Percentiles rank a stretch among this genome's conserved stretches.
Evolutionary conservation across 2,797 vertebrate species (phyloP).

Genomic region (Forpus xanthops): DNA sequence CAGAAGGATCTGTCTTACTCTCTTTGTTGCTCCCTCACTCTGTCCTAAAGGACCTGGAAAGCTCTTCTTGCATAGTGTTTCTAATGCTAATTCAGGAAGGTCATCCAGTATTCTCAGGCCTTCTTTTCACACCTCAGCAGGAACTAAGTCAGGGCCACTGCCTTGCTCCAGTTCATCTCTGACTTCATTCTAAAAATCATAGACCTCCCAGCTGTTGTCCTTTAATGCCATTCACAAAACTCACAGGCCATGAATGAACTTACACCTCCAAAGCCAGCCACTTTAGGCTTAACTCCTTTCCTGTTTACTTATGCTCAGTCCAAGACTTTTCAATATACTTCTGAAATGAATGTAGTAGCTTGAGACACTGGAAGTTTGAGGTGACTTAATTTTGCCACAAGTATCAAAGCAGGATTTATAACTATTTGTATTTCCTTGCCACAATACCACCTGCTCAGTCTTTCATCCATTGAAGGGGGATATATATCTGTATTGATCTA

Average conservation of each 20-base stretch:
- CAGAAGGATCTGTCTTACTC: background rate
- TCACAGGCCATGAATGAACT: background rate
- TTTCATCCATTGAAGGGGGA: background rate
- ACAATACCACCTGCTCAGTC: background rate
- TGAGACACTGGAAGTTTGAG: background rate
- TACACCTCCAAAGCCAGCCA: background rate
- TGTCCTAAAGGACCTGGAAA: background rate
- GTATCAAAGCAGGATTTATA: background rate
- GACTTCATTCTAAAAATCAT: background rate
- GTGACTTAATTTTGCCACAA: background rate
- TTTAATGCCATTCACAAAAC: constrained; percentile 15
- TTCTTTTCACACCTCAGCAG: background rate
- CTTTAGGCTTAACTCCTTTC: background rate
- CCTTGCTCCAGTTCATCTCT: constrained; percentile 21
- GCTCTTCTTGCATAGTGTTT: background rate
- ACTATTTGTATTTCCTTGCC: background rate
- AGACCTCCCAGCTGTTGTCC: background rate
- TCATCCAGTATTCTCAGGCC: background rate
- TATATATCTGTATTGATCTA: fast-evolving
- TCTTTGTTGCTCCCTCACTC: background rate
- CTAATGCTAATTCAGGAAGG: background rate
- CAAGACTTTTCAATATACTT: background rate
- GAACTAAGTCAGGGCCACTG: constrained; percentile 25
- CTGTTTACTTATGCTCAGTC: background rate
- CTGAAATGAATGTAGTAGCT: background rate